Evolutionary conservation across 2,113 vertebrate species (phyloP).

Genomic region (Tragelaphus imberbis): DNA sequence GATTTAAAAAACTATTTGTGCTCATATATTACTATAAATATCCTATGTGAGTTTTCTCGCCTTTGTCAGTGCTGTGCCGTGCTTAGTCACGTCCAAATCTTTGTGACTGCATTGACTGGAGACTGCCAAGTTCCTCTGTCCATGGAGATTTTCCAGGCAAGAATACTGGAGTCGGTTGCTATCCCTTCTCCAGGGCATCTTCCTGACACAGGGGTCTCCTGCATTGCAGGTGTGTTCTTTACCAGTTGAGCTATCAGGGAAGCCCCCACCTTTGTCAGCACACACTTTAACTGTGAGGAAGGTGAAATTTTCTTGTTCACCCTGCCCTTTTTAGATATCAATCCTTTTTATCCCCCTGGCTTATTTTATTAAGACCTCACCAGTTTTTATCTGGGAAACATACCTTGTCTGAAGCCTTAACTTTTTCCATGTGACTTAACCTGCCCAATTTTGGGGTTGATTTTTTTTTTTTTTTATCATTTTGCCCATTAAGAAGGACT

Average conservation of each 20-base stretch:
- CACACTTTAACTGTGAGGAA: not conserved
- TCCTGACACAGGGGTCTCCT: not conserved
- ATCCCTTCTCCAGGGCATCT: not conserved
- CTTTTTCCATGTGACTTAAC: not conserved
- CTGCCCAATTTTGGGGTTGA: not conserved
- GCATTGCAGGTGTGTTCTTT: not conserved
- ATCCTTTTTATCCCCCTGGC: not conserved
- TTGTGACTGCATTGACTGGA: too few species aligned
- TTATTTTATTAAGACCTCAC: not conserved
- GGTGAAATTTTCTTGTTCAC: not conserved
- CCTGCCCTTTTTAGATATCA: not conserved
- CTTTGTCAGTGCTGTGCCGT: too few species aligned
- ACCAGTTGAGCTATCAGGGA: not conserved
- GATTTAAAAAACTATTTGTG: too few species aligned
- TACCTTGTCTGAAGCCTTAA: not conserved
- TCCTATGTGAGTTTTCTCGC: too few species aligned
- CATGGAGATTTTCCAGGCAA: too few species aligned
- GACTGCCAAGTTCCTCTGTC: too few species aligned
- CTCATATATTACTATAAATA: too few species aligned
- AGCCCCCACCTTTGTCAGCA: not conserved
- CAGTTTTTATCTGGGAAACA: not conserved
- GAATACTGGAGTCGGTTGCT: too few species aligned
- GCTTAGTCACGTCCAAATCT: too few species aligned
- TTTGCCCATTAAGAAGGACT: not conserved
- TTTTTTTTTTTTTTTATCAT: not conserved